Evolutionary conservation across 2,797 vertebrate species (phyloP).

Genomic region (Rachycentron canadum): DNA sequence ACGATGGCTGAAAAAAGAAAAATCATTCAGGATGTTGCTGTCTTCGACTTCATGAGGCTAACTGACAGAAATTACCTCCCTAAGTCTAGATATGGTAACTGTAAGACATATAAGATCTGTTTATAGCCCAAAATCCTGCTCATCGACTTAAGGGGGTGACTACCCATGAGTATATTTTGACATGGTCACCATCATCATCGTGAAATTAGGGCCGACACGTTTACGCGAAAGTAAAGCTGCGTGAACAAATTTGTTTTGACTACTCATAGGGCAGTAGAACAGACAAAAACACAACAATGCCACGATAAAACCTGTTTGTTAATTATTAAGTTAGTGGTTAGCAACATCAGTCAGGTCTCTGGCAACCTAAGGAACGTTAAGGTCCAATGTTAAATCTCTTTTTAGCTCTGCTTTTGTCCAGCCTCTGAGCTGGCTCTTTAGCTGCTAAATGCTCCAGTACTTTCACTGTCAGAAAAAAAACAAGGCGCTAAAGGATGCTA

Average conservation of each 20-base stretch:
- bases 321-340: too few species aligned
- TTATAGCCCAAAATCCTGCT: background rate
- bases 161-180: background rate
- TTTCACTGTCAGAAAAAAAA: too few species aligned
- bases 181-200: background rate
- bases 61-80: slow-evolving; percentile 3
- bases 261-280: background rate
- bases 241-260: background rate
- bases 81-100: background rate
- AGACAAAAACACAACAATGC: background rate
- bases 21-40: slow-evolving; percentile 13
- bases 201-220: background rate
- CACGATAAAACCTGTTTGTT: background rate
- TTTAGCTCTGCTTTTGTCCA: background rate
- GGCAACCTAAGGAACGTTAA: background rate
- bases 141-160: background rate
- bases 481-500: background rate
- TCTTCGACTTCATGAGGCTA: slow-evolving; percentile 8
- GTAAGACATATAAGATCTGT: background rate
- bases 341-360: background rate
- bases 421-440: background rate
- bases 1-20: slow-evolving; percentile 9
- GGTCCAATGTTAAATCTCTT: background rate
- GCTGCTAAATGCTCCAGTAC: background rate
- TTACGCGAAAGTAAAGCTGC: background rate